Evolutionary conservation across 2,797 vertebrate species (phyloP), one percentile per base, ranked within the genome.

Genomic region (Gobio occitaniae): DNA sequence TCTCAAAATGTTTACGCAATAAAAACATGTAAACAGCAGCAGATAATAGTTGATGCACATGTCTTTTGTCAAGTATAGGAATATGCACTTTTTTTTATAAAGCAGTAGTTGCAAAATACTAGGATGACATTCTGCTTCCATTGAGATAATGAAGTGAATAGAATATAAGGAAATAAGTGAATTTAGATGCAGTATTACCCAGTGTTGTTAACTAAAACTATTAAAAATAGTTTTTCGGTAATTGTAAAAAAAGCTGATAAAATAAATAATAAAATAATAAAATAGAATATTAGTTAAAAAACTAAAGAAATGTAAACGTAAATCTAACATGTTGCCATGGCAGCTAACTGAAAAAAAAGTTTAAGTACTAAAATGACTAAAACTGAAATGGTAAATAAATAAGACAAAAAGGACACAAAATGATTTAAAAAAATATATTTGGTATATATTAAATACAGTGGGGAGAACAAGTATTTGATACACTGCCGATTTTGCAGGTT

Each of bases 31-130:
- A 83, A 59, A 52, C 32, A 10, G 52, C 32, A 54, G 16, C 68
- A 66, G 44, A 71, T 78, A 54, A 70, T 25, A 48, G 36, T 19
- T n/a, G 38, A 86, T 84, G 61, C 85, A 84, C 59, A 78, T 54
- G 59, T 76, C 81, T 16, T 50, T 16, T 59, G 21, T 3, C 3
- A 10, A 59, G 21, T 4, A 59, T 59, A 59, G 11, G 56, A 19
- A 54, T 52, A 74, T 10, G 8, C 6, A 16, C 17, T 50, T 32
- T 47, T 25, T 12, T 41, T 21, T 21, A 44, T 12, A 21, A 19
- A 68, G 36, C 32, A 68, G 25, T 52, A 52, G 32, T 17, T 21
- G 10, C 29, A 36, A 75, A 54, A 44, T 59, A n/a, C 6, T 0
- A 41, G 17, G 54, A 59, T 77, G 54, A 16, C 13, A 19, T 4